These are phyloP conservation scores for Camptogramma bilineatum DNA, from an alignment of 2,888 invertebrate species.

Conservation along the genomic window DNA sequence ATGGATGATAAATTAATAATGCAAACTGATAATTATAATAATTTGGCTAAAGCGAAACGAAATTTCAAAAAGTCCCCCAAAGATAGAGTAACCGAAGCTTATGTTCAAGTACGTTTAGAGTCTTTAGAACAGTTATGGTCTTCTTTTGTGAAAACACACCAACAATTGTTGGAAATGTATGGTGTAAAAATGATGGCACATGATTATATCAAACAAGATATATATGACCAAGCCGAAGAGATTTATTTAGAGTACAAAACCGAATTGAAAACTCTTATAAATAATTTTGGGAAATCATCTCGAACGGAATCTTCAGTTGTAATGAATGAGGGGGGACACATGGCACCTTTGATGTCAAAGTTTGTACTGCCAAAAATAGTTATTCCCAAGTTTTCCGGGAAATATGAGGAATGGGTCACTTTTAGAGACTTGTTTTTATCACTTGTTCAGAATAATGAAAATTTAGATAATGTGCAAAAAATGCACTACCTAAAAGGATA, in stretches of 20 bases:
- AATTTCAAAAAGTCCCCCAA: background rate
- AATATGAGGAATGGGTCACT: too few relatives aligned
- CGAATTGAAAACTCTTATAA: background rate
- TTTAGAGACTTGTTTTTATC: slow-evolving; percentile 11
- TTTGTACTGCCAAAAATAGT: background rate
- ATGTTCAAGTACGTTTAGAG: background rate
- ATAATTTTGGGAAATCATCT: background rate
- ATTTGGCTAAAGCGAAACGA: background rate
- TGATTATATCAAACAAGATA: background rate
- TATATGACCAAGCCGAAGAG: background rate
- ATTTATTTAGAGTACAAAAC: background rate
- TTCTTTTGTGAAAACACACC: background rate
- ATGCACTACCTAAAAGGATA: slow-evolving; percentile 13
- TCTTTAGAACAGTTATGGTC: background rate
- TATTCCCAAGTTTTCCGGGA: too few relatives aligned
- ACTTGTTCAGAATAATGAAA: slow-evolving; percentile 8
- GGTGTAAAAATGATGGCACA: background rate
- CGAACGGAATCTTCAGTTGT: background rate
- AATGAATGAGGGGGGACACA: background rate
- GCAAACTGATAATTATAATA: background rate
- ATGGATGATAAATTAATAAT: too few relatives aligned
- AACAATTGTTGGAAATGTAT: background rate
- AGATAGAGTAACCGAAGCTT: too few relatives aligned
- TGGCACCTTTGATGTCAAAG: background rate
- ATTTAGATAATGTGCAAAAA: slow-evolving; percentile 17